phyloP scores from a whole-genome alignment of 2,888 invertebrate species.

The Pachymerium ferrugineum region DNA sequence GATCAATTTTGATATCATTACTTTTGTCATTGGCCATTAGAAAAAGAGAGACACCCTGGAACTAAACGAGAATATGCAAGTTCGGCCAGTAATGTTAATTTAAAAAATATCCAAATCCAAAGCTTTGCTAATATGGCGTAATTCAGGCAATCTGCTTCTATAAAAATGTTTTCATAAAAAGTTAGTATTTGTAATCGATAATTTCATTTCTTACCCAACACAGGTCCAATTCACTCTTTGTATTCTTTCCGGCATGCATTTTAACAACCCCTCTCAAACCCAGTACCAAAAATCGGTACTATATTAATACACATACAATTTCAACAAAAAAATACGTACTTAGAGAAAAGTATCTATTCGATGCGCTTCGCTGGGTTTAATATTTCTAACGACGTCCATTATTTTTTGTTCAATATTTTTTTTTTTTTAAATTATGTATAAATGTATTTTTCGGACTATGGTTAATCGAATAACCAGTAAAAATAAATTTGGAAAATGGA shows the following conservation, averaged over 20 bases:
- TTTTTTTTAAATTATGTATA: not conserved
- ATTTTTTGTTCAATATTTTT: not conserved
- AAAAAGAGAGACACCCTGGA: too few relatives aligned
- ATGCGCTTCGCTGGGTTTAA: conserved; percentile 12
- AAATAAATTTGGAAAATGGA: conserved; percentile 13
- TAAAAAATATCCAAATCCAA: not conserved
- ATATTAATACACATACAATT: not conserved
- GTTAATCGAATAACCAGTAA: conserved; percentile 20
- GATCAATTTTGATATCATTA: too few relatives aligned
- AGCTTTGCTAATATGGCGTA: too few relatives aligned
- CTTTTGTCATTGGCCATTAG: too few relatives aligned
- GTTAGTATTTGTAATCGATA: too few relatives aligned
- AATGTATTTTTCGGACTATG: too few relatives aligned
- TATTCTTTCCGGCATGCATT: conserved; percentile 6
- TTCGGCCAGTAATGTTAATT: too few relatives aligned
- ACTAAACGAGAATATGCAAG: too few relatives aligned
- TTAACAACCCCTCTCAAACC: not conserved
- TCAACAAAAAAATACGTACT: not conserved
- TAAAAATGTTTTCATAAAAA: too few relatives aligned
- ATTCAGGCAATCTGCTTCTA: too few relatives aligned
- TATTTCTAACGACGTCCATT: not conserved
- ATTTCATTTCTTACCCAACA: too few relatives aligned
- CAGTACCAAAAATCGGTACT: conserved; percentile 9
- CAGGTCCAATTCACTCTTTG: not conserved
- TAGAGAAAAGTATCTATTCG: not conserved